phyloP scores from a whole-genome alignment of 2,888 invertebrate species.

The Rotaria sp. region DNA sequence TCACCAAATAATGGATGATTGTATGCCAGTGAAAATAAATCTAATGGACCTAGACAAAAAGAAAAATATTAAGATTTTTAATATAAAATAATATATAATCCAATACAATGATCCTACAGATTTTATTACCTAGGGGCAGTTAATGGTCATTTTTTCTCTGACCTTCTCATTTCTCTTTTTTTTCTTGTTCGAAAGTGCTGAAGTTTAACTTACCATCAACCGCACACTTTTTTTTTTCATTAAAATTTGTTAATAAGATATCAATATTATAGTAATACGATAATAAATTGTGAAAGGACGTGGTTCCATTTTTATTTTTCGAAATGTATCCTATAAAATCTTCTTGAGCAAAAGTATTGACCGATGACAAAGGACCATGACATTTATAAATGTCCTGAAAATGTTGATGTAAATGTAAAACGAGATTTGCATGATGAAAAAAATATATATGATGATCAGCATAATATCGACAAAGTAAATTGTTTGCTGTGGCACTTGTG shows the following conservation, averaged over 20 bases:
- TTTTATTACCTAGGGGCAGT: neutral
- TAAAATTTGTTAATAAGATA: neutral
- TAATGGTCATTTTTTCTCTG: too few relatives aligned
- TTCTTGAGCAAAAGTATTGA: neutral
- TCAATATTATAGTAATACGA: neutral
- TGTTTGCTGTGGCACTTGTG: neutral
- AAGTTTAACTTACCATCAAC: neutral
- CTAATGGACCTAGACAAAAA: neutral
- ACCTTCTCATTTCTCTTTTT: too few relatives aligned
- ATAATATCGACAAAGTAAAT: neutral
- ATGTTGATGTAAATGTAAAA: conserved; percentile 14
- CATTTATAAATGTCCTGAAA: neutral
- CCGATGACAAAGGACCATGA: neutral
- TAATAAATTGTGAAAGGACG: neutral
- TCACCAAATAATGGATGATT: neutral
- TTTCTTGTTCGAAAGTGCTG: neutral
- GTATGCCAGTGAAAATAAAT: neutral
- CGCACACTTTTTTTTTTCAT: neutral
- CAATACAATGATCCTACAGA: neutral
- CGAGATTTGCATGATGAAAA: neutral
- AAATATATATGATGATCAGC: neutral
- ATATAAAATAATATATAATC: neutral
- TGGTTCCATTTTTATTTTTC: neutral
- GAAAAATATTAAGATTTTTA: neutral
- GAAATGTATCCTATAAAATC: neutral